Base-by-base conservation (phyloP, 1,140 invertebrate species). In the Cyclina sinensis region DNA sequence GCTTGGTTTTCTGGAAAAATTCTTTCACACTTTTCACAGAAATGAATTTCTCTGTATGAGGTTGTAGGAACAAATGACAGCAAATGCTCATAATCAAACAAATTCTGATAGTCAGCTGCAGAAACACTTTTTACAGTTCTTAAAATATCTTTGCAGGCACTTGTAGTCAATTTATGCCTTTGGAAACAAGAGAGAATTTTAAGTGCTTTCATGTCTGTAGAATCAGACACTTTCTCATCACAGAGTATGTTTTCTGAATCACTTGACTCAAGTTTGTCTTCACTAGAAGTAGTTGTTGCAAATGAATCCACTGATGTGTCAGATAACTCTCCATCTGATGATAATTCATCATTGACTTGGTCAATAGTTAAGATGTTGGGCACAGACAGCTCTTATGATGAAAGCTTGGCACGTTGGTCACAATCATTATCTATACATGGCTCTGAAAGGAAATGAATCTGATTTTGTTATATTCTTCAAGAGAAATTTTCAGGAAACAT, bases 1-100 rank as follows among this genome's bases (percentile, higher is more conserved):
- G 78, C 51, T 80, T 80, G 12, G 78, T 80, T n/a, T 14, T 80
- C 48, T 57, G 78, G 78, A 80, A 80, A 80, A 27, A 32, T 80
- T 39, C 78, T 51, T 16, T 80, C 30, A 80, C 78, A 80, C 48
- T 80, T 80, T 80, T 9, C 78, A 78, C 78, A 57, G 27, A 57
- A 80, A 80, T 80, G 78, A 80, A 80, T 32, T 39, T 80, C 78
- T 57, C n/a, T 80, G 78, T 80, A 80, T 54, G 48, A 80, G 3
- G 78, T 9, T 9, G 4, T 35, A 9, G 65, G 65, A 4, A 68
- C 65, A 68, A 68, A 68, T 4, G 65, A 68, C 65, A 68, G 21
- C n/a, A 68, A 30, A 21, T 68, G 65, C 4, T 68, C 21, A 68
- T 68, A 68, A 21, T 68, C 65, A 30, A 9, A 37, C 65, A 68